Evolutionary conservation across 2,888 invertebrate genomes (phyloP), one percentile per base, ranked within the genome.

Genomic region (Leucania comma): DNA sequence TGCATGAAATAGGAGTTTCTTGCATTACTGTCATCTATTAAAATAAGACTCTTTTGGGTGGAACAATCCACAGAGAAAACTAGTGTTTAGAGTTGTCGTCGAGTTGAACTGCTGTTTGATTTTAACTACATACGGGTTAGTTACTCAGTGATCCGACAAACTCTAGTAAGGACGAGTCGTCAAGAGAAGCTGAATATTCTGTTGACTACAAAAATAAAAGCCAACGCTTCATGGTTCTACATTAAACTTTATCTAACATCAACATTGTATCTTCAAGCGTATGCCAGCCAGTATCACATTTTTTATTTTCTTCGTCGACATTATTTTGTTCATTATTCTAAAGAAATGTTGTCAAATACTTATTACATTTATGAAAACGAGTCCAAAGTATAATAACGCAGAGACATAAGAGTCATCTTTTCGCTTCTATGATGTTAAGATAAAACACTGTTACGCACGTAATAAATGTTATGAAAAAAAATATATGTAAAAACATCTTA

Each of bases 401-500:
- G n/a, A 54, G 42, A 51, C 12, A n/a, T 14, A 57, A 20, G 35
- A 24, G 26, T 58, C 22, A 68, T 26, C 8, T 65, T 77, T 78
- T n/a, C 42, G 56, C 57, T 57, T 50, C 20, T 64, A 65, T 54
- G 35, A 57, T 6, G 14, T 26, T 24, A 50, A 58, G 56, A 68
- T 68, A 65, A 68, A 64, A 64, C 57, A 58, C 54, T 57, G 64
- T 60, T 32, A 4, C 35, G 35, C 46, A 46, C 20, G 54, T 65
- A 68, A 72, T 61, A 77, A 77, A 72, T 77, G 46, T 63, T 66
- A 35, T 32, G 48, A 73, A 58, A 65, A 57, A 56, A 62, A 46
- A 56, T n/a, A 59, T 72, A 73, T 73, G 59, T 73, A 66, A 68
- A 53, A 42, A 73, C 46, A 72, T 63, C 35, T 53, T 60, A 61